phyloP scores from a whole-genome alignment of 2,113 vertebrate genomes.

The Mesoclemmys tuberculata region DNA sequence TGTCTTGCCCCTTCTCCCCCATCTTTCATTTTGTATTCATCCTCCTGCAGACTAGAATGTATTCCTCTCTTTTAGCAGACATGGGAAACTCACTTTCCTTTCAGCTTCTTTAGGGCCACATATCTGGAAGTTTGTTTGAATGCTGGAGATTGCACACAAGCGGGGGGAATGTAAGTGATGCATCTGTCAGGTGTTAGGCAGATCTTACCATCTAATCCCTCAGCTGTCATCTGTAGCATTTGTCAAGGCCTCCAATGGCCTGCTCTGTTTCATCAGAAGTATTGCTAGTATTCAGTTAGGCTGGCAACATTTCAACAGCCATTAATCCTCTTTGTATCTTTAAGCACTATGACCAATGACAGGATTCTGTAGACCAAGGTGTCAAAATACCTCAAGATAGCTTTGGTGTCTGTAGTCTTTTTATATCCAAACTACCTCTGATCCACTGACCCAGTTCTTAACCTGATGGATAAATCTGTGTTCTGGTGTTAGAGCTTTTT shows the following conservation, averaged over 20 bases:
- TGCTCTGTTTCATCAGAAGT: neutral
- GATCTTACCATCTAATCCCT: conserved; percentile 38
- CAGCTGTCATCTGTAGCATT: neutral
- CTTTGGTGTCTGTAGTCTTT: neutral
- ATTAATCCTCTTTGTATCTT: conserved; percentile 70
- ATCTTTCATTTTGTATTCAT: neutral
- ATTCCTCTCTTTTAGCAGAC: fast-evolving
- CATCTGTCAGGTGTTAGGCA: conserved; percentile 26
- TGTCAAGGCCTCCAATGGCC: neutral
- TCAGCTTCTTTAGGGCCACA: neutral
- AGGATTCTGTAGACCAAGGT: conserved; percentile 40
- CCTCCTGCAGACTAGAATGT: fast-evolving
- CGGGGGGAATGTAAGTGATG: neutral
- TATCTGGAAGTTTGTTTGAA: neutral
- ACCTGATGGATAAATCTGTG: neutral
- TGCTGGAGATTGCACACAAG: fast-evolving
- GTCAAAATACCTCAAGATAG: conserved; percentile 47
- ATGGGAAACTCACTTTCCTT: fast-evolving
- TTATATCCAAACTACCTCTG: neutral
- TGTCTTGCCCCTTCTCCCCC: neutral
- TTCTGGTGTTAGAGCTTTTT: neutral
- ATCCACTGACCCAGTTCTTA: conserved; percentile 26
- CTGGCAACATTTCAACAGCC: conserved; percentile 63
- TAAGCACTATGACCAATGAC: conserved; percentile 49
- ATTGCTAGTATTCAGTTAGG: conserved; percentile 31